Evolutionary conservation across 2,797 vertebrate species (phyloP), one percentile per base, ranked within the genome.

Genomic region (Poecilia picta): DNA sequence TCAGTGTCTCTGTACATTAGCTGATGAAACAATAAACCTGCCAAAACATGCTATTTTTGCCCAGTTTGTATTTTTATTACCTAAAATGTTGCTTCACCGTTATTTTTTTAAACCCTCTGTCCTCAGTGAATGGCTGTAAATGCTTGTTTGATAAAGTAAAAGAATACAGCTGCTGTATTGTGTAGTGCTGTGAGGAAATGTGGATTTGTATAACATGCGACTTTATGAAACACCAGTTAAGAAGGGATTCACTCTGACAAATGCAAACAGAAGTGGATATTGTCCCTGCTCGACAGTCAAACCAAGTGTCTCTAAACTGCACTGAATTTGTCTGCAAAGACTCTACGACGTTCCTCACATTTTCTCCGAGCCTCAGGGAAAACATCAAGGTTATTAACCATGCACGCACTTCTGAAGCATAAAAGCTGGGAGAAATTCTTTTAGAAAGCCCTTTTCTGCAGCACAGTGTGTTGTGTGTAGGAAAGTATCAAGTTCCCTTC

Each of bases 1-100:
- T 43, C 18, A 70, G 36, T 23, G 13, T 70, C 18, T 23, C 11
- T 41, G 20, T 70, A n/a, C 66, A 70, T 70, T 70, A 70, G 39
- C 39, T 70, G 66, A 70, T 70, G 39, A 70, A 70, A 39, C 36
- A 39, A 66, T 66, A 66, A 70, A 70, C 39, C 66, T 43, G 68
- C 18, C 68, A 71, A 45, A 45, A 71, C 39, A n/a, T 15, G n/a
- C 39, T 28, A 16, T 71, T 71, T 41, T 43, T 43, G 41, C 8
- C 36, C 66, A 70, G 25, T 70, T 41, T 43, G 39, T 70, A 13
- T 11, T 25, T 66, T 23, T 66, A 39, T 66, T 20, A 39, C 39
- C 62, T 20, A 23, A 66, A 23, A 66, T 4, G 33, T 70, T 25
- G 39, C 39, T 70, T 70, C 1, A 2, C 2, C 3, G 2, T 68